Conservation (phyloP, 92 coral and sea anemone genomes). For the Pocillopora meandrina region DNA sequence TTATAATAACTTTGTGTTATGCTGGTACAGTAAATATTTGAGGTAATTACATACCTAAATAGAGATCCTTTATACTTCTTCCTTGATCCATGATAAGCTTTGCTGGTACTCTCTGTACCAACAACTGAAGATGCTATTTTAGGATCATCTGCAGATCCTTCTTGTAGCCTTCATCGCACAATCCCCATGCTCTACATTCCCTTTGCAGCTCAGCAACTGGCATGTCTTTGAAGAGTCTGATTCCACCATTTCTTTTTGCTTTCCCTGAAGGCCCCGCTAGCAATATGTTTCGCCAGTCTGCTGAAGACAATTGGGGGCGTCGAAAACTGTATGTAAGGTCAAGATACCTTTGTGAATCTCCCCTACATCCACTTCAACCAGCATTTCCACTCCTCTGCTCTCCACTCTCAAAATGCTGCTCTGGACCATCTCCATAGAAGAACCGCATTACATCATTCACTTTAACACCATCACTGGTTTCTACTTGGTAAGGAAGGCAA, state of each 20-base stretch:
- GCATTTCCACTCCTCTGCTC: constrained; percentile 18
- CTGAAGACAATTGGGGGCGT: background rate
- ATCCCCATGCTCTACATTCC: background rate
- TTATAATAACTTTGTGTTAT: no score
- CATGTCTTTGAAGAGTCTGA: background rate
- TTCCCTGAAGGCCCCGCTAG: constrained; percentile 16
- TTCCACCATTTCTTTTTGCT: background rate
- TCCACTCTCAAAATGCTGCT: constrained; percentile 16
- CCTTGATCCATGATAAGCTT: background rate
- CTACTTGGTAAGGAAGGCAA: background rate
- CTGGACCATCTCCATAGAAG: constrained; percentile 23
- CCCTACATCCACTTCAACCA: constrained; percentile 5
- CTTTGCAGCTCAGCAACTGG: background rate
- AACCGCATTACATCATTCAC: constrained; percentile 11
- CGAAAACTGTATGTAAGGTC: background rate
- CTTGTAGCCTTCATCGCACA: background rate
- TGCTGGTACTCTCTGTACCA: constrained; percentile 5
- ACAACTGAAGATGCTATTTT: background rate
- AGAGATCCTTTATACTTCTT: background rate
- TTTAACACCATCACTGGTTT: background rate
- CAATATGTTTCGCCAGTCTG: background rate
- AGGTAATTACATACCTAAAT: background rate
- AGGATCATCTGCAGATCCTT: background rate
- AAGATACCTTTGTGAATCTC: constrained; percentile 7
- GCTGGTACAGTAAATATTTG: background rate